Evolutionary conservation across 1,140 invertebrate species (phyloP).

Genomic region (Dendroctonus valens): DNA sequence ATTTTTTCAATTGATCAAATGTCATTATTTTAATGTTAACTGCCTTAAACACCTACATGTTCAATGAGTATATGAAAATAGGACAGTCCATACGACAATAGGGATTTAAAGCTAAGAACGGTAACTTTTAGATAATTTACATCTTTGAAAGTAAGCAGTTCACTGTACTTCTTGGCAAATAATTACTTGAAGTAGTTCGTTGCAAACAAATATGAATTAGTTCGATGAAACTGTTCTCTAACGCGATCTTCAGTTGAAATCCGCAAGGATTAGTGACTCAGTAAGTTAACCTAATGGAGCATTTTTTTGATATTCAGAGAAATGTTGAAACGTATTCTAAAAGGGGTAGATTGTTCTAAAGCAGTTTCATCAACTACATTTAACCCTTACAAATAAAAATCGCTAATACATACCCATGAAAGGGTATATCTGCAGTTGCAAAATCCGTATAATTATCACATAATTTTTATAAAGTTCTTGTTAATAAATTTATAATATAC

Average conservation of each 20-base stretch:
- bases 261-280: no score
- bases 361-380: not conserved
- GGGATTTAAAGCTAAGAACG: slow-evolving; percentile 30
- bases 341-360: not conserved
- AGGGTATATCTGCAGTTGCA: not conserved
- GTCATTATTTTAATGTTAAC: not conserved
- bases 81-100: slow-evolving; percentile 18
- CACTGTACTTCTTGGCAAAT: slow-evolving; percentile 11
- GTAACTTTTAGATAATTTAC: slow-evolving; percentile 18
- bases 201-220: slow-evolving; percentile 11
- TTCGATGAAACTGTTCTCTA: slow-evolving; percentile 3
- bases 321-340: no score
- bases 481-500: slow-evolving; percentile 7
- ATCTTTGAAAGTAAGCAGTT: slow-evolving; percentile 11
- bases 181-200: slow-evolving; percentile 16
- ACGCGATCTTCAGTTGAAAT: no score
- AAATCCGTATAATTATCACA: slow-evolving; percentile 18
- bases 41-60: no score
- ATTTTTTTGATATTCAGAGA: no score
- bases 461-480: slow-evolving; percentile 14
- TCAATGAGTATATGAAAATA: slow-evolving; percentile 5
- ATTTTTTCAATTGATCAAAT: no score
- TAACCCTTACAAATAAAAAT: slow-evolving; percentile 1
- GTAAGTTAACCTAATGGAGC: no score
- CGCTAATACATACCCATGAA: not conserved